These are phyloP conservation scores for Rhynchotus rufescens DNA, from an alignment of 2,797 vertebrate species.

Conservation along the genomic window DNA sequence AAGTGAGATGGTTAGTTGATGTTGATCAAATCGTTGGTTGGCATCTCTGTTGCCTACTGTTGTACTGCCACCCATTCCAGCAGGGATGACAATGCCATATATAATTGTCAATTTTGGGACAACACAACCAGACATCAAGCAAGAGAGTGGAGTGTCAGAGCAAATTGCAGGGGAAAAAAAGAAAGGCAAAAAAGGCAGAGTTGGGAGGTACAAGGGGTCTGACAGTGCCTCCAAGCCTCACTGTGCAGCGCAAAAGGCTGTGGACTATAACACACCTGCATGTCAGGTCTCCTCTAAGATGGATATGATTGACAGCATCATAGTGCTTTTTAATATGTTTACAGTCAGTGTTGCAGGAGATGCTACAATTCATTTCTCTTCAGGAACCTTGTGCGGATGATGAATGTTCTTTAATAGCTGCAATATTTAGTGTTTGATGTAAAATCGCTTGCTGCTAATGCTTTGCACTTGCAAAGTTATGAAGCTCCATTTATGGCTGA, in stretches of 20 bases:
- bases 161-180: too few relatives aligned
- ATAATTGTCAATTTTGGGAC: background rate
- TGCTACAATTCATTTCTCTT: slow-evolving; percentile 58
- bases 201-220: background rate
- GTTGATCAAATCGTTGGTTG: fast-evolving
- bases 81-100: background rate
- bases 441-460: slow-evolving; percentile 50
- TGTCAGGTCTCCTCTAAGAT: background rate
- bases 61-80: background rate
- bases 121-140: background rate
- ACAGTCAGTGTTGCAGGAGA: slow-evolving; percentile 21
- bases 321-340: background rate
- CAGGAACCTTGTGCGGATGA: slow-evolving; percentile 37
- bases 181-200: background rate
- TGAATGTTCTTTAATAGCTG: slow-evolving; percentile 60
- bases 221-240: background rate
- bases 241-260: fast-evolving
- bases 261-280: background rate
- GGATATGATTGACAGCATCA: background rate
- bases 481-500: background rate
- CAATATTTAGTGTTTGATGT: slow-evolving; percentile 63
- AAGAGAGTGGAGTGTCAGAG: background rate
- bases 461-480: slow-evolving; percentile 29
- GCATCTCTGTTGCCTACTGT: background rate
- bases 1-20: background rate